phyloP scores from a whole-genome alignment of 2,113 vertebrate species.

The Ailuropoda melanoleuca region DNA sequence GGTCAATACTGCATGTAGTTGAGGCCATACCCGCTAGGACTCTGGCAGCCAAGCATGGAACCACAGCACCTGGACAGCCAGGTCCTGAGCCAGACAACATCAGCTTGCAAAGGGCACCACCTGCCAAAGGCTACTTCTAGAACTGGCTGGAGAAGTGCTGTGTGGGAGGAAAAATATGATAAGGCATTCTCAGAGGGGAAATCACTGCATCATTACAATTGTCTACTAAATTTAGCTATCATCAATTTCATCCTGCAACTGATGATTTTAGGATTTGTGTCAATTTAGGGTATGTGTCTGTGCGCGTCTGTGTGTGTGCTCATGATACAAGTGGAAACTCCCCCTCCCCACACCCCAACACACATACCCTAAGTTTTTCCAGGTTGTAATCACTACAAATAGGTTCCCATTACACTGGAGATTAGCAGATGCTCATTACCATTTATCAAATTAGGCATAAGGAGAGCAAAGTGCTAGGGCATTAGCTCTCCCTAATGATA shows the following conservation, averaged over 20 bases:
- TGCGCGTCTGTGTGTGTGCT: background rate
- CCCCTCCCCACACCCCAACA: background rate
- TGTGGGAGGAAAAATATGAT: background rate
- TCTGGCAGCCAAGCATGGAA: background rate
- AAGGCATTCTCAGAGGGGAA: slow-evolving; percentile 32
- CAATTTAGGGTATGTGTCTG: background rate
- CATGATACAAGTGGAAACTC: background rate
- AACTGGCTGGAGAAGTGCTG: slow-evolving; percentile 21
- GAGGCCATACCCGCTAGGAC: background rate
- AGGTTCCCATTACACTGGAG: slow-evolving; percentile 54
- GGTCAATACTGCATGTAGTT: background rate
- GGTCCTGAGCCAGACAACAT: background rate
- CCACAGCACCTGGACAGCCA: background rate
- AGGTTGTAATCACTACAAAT: slow-evolving; percentile 57
- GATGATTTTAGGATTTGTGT: background rate
- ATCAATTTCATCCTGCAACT: background rate
- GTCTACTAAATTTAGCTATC: slow-evolving; percentile 64
- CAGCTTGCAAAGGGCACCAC: slow-evolving; percentile 16
- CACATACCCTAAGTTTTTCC: background rate
- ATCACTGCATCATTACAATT: slow-evolving; percentile 24
- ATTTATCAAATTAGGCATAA: slow-evolving; percentile 57
- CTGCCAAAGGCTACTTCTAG: slow-evolving; percentile 34
- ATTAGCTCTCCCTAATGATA: background rate
- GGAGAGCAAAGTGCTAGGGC: slow-evolving; percentile 60
- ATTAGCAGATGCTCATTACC: slow-evolving; percentile 63